Percentiles rank a stretch among this genome's conserved stretches.
Conservation (phyloP, 1,140 invertebrate species). For the Ruditapes philippinarum region DNA sequence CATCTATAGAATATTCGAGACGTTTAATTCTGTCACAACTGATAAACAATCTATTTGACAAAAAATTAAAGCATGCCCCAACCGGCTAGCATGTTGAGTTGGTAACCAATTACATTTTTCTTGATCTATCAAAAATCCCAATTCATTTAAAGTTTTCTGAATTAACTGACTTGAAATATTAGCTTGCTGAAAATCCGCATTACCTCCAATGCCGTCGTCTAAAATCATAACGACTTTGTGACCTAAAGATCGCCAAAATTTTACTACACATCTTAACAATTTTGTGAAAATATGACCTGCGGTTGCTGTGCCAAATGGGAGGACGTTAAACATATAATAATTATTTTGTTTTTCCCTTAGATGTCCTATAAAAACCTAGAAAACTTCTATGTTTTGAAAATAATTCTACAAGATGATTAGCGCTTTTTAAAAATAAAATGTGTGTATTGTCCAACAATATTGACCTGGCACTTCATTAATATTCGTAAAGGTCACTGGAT, state of each 20-base stretch:
- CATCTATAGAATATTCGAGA: neutral
- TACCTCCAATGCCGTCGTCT: slow-evolving; percentile 35
- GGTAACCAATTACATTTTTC: neutral
- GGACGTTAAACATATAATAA: slow-evolving; percentile 25
- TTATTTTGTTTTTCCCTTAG: neutral
- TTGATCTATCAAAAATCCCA: neutral
- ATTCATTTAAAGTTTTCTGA: neutral
- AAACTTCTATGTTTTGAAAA: slow-evolving; percentile 10
- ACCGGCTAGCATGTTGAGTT: neutral
- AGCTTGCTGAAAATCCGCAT: neutral
- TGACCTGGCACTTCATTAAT: too few relatives aligned
- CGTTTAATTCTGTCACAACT: neutral
- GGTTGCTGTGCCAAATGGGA: neutral
- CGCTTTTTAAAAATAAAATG: slow-evolving; percentile 48
- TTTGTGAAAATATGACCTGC: slow-evolving; percentile 35
- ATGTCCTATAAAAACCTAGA: slow-evolving; percentile 31
- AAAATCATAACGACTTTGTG: slow-evolving; percentile 32
- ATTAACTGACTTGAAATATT: neutral
- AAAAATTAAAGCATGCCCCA: slow-evolving; percentile 2
- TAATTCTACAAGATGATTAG: slow-evolving; percentile 60
- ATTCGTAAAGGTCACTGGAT: too few relatives aligned
- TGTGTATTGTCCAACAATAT: too few relatives aligned
- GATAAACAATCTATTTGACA: neutral
- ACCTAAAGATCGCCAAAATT: neutral
- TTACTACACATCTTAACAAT: neutral